These are phyloP conservation scores for Drosophila sturtevanti DNA, from an alignment of 1,140 invertebrate genomes.

Conservation along the genomic window DNA sequence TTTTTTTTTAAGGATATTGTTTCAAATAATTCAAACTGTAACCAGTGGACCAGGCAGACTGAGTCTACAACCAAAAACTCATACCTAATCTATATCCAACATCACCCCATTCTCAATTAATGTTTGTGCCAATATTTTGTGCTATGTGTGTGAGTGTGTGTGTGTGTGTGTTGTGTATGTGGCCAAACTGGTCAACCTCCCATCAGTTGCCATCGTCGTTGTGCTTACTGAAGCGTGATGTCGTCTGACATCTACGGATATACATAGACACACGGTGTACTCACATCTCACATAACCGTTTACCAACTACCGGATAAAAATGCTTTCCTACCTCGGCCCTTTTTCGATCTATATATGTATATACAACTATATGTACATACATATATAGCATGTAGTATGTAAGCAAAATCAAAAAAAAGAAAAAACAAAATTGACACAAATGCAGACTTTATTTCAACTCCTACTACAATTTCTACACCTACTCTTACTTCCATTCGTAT, in stretches of 20 bases:
- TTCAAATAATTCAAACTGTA: constrained; percentile 81
- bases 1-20: constrained; percentile 79
- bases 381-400: background rate
- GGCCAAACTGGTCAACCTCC: constrained; percentile 32
- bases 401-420: constrained; percentile 18
- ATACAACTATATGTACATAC: background rate
- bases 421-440: constrained; percentile 41
- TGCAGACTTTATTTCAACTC: constrained; percentile 43
- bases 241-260: constrained; percentile 81
- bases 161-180: no score
- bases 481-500: constrained; percentile 1
- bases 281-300: constrained; percentile 29
- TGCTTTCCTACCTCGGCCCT: background rate
- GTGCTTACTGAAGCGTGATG: constrained; percentile 79
- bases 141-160: background rate
- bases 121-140: constrained; percentile 77
- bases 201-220: constrained; percentile 55
- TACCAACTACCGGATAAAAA: constrained; percentile 9
- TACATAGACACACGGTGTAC: constrained; percentile 45
- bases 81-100: no score
- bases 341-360: background rate
- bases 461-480: background rate
- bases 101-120: constrained; percentile 29
- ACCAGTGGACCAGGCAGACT: constrained; percentile 23
- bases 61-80: background rate